phyloP scores from a whole-genome alignment of 2,113 vertebrate genomes.

The Prietella phreatophila region DNA sequence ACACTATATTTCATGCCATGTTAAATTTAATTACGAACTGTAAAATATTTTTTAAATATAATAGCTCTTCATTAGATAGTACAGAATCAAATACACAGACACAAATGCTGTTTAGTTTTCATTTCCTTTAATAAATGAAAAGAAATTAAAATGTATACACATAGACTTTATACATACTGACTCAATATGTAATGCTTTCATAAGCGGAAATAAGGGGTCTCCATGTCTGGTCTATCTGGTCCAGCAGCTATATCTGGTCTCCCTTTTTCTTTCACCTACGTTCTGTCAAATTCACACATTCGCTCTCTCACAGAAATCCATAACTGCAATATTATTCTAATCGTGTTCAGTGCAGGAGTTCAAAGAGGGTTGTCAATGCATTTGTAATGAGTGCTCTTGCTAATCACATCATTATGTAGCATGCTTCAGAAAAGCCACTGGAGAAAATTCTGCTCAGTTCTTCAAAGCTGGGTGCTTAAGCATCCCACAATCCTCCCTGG shows the following conservation, averaged over 20 bases:
- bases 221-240: too few species aligned
- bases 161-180: background rate
- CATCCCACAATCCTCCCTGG: constrained; percentile 48
- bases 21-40: background rate
- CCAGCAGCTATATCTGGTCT: background rate
- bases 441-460: constrained; percentile 65
- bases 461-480: constrained; percentile 70
- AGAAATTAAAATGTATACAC: background rate
- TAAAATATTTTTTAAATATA: background rate
- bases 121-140: background rate
- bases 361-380: constrained; percentile 68
- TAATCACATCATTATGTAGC: constrained; percentile 70
- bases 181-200: background rate
- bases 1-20: constrained; percentile 22
- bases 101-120: background rate
- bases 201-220: background rate
- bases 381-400: constrained; percentile 67
- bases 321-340: constrained; percentile 54
- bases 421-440: constrained; percentile 61
- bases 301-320: constrained; percentile 39
- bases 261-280: constrained; percentile 6
- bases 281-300: constrained; percentile 33
- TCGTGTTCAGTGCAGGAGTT: constrained; percentile 65
- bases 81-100: background rate
- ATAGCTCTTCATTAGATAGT: background rate